Conservation (phyloP, 53 echinoderm and acorn worm species). For the Patiria pectinifera region DNA sequence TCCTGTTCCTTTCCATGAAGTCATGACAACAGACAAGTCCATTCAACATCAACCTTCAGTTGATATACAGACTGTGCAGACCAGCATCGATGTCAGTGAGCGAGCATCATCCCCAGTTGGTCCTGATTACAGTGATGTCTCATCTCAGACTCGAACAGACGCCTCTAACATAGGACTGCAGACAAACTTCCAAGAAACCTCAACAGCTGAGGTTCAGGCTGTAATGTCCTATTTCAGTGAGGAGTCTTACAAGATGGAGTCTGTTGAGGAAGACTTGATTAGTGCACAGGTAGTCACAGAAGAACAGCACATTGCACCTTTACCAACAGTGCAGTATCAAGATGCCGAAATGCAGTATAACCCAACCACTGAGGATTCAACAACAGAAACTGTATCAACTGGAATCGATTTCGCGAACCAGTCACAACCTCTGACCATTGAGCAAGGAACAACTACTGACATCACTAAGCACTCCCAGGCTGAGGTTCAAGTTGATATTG, state of each 20-base stretch:
- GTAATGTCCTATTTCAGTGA: background rate
- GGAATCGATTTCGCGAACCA: conserved; percentile 70
- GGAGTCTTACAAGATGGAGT: conserved; percentile 20
- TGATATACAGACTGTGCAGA: conserved; percentile 51
- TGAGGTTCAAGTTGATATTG: conserved; percentile 72
- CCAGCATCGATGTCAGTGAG: conserved; percentile 11
- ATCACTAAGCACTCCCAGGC: conserved; percentile 43
- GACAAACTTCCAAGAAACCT: conserved; percentile 32
- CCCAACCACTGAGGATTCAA: conserved; percentile 55
- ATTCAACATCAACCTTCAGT: conserved; percentile 48
- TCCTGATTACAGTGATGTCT: conserved; percentile 31
- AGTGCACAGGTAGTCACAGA: conserved; percentile 7
- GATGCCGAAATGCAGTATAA: conserved; percentile 66
- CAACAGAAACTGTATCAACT: conserved; percentile 64
- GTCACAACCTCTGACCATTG: conserved; percentile 71
- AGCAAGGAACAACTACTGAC: conserved; percentile 68
- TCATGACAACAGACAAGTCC: conserved; percentile 34
- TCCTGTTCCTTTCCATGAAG: conserved; percentile 47
- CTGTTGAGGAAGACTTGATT: conserved; percentile 30
- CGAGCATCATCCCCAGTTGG: conserved; percentile 59
- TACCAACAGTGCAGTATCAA: conserved; percentile 12
- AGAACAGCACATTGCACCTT: conserved; percentile 23
- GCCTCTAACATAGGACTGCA: conserved; percentile 45
- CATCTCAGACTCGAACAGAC: conserved; percentile 31
- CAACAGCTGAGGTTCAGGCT: conserved; percentile 49